Base-by-base conservation (phyloP, 2,113 vertebrate genomes). In the Oncorhynchus tshawytscha region DNA sequence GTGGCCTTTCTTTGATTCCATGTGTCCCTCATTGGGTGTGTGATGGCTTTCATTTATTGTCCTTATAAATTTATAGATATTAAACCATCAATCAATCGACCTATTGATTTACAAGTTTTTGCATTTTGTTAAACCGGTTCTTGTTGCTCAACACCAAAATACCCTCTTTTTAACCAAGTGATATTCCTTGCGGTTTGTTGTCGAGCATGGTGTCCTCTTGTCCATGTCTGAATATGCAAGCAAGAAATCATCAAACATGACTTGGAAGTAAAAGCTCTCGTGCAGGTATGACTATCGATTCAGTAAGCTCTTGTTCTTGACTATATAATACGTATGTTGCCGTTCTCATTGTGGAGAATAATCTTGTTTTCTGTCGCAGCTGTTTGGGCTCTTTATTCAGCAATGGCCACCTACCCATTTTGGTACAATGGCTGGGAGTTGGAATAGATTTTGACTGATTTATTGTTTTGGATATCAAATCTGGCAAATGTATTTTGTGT, bases 181-280 rank as follows among this genome's bases (percentile, higher is more conserved):
- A n/a, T n/a, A 2, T 1, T 9, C 81, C 7, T 4, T 86, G 78
- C 70, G 0, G 80, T 66, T 59, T 80, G 80, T 76, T 66, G 72
- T 51, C 77, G 91, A 95, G 88, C 64, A 98, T 98, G 96, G 96
- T 95, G 89, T 78, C 90, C 0, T 78, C 82, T 1, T 70, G 93
- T 96, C 77, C 94, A 94, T 77, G 91, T 96, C 70, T 92, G 94
- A 68, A 94, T 98, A 15, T 97, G 96, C 34, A 93, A 96, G 82
- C 96, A 97, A 90, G 97, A 99, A 90, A 97, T 99, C 49, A 93
- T 98, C 70, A 96, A 93, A 82, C 97, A 96, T 90, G 97, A 99
- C 85, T 86, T 99, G 90, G 96, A 98, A 92, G 95, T 98, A 79
- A 99, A 99, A 84, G 97, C 96, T 69, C 91, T 97, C 27, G 94